phyloP scores from a whole-genome alignment of 2,888 invertebrate genomes.

The Eretmocerus hayati region DNA sequence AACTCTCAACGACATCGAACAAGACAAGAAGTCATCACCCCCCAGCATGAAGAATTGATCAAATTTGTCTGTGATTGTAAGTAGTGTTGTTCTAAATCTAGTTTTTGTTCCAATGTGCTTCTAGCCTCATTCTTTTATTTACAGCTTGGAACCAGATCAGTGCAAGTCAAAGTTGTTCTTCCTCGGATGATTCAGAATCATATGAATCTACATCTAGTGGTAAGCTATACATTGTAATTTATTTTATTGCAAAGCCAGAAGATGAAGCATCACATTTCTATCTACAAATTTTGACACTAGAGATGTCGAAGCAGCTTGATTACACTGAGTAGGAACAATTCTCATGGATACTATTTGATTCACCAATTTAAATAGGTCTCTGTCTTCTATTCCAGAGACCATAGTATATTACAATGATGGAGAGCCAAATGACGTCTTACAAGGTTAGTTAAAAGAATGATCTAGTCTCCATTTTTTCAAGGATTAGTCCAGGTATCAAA shows the following conservation, averaged over 20 bases:
- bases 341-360: no score
- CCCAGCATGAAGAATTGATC: constrained; percentile 82
- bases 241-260: no score
- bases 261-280: no score
- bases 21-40: constrained; percentile 56
- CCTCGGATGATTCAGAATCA: constrained; percentile 51
- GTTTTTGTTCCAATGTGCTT: not conserved
- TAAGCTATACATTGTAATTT: constrained; percentile 7
- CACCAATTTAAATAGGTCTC: no score
- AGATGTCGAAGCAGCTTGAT: no score
- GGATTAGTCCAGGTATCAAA: not conserved
- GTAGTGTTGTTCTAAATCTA: constrained; percentile 17
- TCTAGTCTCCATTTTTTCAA: not conserved
- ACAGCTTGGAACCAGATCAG: constrained; percentile 66
- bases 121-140: constrained; percentile 12
- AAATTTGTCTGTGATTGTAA: constrained; percentile 81
- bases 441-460: no score
- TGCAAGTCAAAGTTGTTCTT: constrained; percentile 51
- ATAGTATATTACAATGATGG: constrained; percentile 67
- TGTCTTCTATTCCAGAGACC: constrained; percentile 43
- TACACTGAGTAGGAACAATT: no score
- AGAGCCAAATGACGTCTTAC: constrained; percentile 61
- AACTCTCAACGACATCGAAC: constrained; percentile 56
- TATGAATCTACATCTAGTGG: constrained; percentile 32
- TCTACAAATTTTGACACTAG: no score